phyloP scores from a whole-genome alignment of 2,888 invertebrate genomes.

The Yponomeuta cagnagella region DNA sequence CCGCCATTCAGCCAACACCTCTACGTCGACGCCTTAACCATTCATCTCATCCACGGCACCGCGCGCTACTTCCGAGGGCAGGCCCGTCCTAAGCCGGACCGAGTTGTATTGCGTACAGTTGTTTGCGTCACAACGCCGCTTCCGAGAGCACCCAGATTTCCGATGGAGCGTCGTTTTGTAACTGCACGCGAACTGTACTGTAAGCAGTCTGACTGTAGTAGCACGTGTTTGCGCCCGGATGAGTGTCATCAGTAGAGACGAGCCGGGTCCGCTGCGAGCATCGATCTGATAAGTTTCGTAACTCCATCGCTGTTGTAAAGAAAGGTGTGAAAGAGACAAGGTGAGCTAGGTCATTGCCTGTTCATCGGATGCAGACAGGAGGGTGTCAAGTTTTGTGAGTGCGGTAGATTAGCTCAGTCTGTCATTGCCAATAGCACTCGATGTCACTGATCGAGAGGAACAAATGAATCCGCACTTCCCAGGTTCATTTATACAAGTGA shows the following conservation, averaged over 20 bases:
- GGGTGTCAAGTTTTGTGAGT: constrained; percentile 4
- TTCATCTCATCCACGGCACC: not conserved
- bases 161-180: not conserved
- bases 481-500: not conserved
- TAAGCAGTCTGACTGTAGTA: not conserved
- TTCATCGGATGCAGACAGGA: not conserved
- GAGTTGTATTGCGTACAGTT: not conserved
- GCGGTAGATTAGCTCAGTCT: not conserved
- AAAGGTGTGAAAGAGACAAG: not conserved
- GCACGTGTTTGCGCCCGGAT: constrained; percentile 11
- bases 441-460: constrained; percentile 3
- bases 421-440: not conserved
- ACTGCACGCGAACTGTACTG: not conserved
- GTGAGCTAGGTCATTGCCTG: not conserved
- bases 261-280: not conserved
- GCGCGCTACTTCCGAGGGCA: not conserved
- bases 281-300: too few species aligned
- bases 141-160: not conserved
- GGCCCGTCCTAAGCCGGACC: not conserved
- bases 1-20: not conserved
- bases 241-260: not conserved
- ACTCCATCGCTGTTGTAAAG: not conserved
- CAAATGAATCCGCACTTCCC: not conserved
- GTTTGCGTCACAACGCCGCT: not conserved
- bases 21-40: not conserved